phyloP scores from a whole-genome alignment of 2,888 invertebrate genomes.

The Zygogramma bicolorata region DNA sequence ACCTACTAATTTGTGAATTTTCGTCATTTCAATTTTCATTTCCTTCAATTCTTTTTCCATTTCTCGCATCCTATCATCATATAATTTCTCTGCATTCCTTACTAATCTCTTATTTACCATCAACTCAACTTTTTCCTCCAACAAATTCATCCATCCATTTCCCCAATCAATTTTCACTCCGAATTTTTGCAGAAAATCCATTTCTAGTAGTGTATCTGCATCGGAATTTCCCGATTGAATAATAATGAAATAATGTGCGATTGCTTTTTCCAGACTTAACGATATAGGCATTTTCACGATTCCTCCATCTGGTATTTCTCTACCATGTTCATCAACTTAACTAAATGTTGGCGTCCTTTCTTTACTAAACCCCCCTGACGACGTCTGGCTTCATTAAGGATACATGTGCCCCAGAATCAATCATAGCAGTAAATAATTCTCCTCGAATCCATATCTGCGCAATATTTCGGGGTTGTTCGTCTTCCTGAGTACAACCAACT shows the following conservation, averaged over 20 bases:
- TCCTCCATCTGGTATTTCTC: not conserved
- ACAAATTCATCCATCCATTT: slow-evolving; percentile 1
- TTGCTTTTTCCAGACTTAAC: not conserved
- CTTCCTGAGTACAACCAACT: no score
- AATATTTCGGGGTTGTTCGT: no score
- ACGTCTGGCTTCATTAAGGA: no score
- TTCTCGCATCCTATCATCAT: not conserved
- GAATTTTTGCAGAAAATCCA: not conserved
- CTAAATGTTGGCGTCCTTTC: no score
- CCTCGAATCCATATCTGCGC: no score
- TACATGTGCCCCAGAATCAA: no score
- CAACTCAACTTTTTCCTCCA: not conserved
- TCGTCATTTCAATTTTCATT: not conserved
- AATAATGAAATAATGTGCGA: not conserved
- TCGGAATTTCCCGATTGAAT: not conserved
- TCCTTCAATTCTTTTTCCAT: not conserved
- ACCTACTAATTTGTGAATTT: no score
- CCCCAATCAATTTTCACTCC: not conserved
- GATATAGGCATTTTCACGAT: not conserved
- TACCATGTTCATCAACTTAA: no score
- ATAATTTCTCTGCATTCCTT: not conserved
- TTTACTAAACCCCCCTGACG: no score
- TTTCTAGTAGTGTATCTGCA: not conserved
- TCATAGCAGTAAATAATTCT: no score
- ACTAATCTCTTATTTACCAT: not conserved